Conservation (phyloP, 1,140 invertebrate genomes). For the Proctacanthus coquilletti region DNA sequence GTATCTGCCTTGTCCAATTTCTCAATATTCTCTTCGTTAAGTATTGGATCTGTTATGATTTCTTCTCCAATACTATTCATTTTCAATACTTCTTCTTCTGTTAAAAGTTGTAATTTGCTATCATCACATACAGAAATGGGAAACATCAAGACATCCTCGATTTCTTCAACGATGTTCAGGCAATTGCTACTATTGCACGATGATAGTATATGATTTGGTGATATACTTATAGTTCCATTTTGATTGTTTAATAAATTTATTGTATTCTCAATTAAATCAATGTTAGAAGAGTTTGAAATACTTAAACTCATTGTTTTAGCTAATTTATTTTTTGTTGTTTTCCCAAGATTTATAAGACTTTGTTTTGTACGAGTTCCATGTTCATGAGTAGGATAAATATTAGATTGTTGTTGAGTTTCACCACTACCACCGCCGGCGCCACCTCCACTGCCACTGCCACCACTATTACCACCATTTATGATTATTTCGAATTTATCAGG, state of each 20-base stretch:
- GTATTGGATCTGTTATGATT: slow-evolving; percentile 9
- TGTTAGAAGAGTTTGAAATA: too few relatives aligned
- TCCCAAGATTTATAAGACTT: slow-evolving; percentile 20
- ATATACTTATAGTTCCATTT: slow-evolving; percentile 6
- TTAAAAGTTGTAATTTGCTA: slow-evolving; percentile 22
- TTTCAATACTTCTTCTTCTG: slow-evolving; percentile 27
- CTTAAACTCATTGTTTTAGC: slow-evolving; percentile 26
- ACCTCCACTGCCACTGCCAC: not conserved
- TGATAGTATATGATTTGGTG: slow-evolving; percentile 3
- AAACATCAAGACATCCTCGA: slow-evolving; percentile 20
- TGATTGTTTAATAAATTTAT: slow-evolving; percentile 2
- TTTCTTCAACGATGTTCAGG: slow-evolving; percentile 1
- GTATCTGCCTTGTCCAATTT: slow-evolving; percentile 20
- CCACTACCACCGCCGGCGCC: not conserved
- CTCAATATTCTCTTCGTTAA: slow-evolving; percentile 11
- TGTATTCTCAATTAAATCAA: not conserved
- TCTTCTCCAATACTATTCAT: slow-evolving; percentile 28
- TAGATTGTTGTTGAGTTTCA: too few relatives aligned
- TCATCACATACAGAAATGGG: slow-evolving; percentile 21
- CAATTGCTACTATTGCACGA: not conserved
- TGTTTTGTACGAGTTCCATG: slow-evolving; percentile 13
- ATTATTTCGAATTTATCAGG: slow-evolving; percentile 8
- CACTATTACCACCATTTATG: slow-evolving; percentile 9
- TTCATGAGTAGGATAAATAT: not conserved
- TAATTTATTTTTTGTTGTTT: slow-evolving; percentile 24